Evolutionary conservation across 1,140 invertebrate species (phyloP).

Genomic region (Bombus pascuorum): DNA sequence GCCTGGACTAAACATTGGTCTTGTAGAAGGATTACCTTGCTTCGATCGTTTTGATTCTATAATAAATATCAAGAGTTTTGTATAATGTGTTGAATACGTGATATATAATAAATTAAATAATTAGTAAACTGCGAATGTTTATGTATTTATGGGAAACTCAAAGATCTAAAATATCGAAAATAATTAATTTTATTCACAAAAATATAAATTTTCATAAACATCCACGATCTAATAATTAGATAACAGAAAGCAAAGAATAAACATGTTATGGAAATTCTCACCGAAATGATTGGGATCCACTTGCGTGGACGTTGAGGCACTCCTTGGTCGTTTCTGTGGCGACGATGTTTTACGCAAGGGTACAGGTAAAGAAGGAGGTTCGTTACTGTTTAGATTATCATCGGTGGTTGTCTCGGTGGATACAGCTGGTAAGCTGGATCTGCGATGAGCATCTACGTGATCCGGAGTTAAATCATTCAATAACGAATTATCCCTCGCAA

Average conservation of each 20-base stretch:
- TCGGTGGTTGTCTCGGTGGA: slow-evolving; percentile 82
- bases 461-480: slow-evolving; percentile 72
- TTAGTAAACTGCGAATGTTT: too few relatives aligned
- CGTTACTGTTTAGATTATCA: slow-evolving; percentile 62
- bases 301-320: slow-evolving; percentile 90
- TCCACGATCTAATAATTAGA: background rate
- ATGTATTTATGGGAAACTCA: too few relatives aligned
- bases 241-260: background rate
- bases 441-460: slow-evolving; percentile 81
- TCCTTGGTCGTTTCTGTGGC: slow-evolving; percentile 87
- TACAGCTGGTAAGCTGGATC: slow-evolving; percentile 86
- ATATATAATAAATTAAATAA: too few relatives aligned
- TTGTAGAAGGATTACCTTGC: slow-evolving; percentile 83
- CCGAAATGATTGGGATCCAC: slow-evolving; percentile 92
- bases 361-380: slow-evolving; percentile 77
- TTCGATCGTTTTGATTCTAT: slow-evolving; percentile 83
- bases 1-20: slow-evolving; percentile 97
- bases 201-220: too few relatives aligned
- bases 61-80: slow-evolving; percentile 22
- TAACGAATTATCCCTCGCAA: slow-evolving; percentile 73
- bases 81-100: too few relatives aligned
- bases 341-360: slow-evolving; percentile 77
- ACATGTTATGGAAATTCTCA: slow-evolving; percentile 74
- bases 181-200: too few relatives aligned
- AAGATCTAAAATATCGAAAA: too few relatives aligned